Evolutionary conservation across 1,140 invertebrate species (phyloP).

Genomic region (Trigoniulus corallinus): DNA sequence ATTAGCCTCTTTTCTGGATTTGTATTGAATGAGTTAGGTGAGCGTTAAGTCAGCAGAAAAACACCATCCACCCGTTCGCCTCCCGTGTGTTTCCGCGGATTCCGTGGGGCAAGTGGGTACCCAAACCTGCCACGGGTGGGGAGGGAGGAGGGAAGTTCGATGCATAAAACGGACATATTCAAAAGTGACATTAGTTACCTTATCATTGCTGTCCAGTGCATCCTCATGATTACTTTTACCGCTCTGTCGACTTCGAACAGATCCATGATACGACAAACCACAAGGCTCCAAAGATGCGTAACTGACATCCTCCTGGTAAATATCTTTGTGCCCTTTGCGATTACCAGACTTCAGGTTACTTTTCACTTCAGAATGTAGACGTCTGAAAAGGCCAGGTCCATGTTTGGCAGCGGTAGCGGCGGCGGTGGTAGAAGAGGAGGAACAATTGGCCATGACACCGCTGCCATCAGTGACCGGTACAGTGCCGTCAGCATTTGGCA

Average conservation of each 20-base stretch:
- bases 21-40: too few relatives aligned
- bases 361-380: conserved; percentile 14
- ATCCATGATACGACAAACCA: conserved; percentile 4
- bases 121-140: too few relatives aligned
- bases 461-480: not conserved
- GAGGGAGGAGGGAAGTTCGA: too few relatives aligned
- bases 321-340: conserved; percentile 2
- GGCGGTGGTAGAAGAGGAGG: conserved; percentile 9
- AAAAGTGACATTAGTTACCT: too few relatives aligned
- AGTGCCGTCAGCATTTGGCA: not conserved
- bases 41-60: too few relatives aligned
- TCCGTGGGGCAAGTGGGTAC: too few relatives aligned
- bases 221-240: not conserved
- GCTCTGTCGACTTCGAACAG: not conserved
- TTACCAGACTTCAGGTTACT: conserved; percentile 8
- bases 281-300: not conserved
- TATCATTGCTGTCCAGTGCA: not conserved
- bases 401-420: conserved; percentile 5
- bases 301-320: not conserved
- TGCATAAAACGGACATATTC: too few relatives aligned
- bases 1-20: too few relatives aligned
- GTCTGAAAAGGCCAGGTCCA: conserved; percentile 11
- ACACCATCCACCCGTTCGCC: too few relatives aligned
- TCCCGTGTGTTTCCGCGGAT: too few relatives aligned
- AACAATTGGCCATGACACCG: conserved; percentile 9